Conservation (phyloP, 2,797 vertebrate genomes). For the Gephyroberyx darwinii region DNA sequence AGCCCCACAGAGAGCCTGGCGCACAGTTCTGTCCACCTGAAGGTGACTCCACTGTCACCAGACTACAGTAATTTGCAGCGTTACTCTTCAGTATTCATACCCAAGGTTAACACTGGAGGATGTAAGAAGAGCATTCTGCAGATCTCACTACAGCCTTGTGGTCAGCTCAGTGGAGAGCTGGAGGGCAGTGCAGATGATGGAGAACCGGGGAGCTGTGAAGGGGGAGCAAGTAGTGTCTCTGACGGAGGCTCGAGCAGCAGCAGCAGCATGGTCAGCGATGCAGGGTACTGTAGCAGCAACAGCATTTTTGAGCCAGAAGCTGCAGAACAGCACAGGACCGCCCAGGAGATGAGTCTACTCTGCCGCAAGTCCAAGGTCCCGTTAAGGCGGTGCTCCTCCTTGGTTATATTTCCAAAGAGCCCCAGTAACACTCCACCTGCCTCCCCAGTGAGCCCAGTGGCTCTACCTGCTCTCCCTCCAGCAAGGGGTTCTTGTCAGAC, state of each 20-base stretch:
- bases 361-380: constrained; percentile 83
- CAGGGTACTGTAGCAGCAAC: constrained; percentile 82
- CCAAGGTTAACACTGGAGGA: constrained; percentile 74
- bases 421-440: constrained; percentile 89
- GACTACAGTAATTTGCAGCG: constrained; percentile 79
- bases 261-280: constrained; percentile 81
- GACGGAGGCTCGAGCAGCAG: constrained; percentile 77
- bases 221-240: constrained; percentile 60
- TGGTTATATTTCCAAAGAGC: constrained; percentile 94
- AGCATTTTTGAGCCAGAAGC: constrained; percentile 86
- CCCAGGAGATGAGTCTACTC: constrained; percentile 69
- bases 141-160: constrained; percentile 88
- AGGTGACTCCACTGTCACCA: constrained; percentile 84
- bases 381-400: constrained; percentile 91
- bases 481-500: constrained; percentile 80
- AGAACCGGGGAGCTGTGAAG: constrained; percentile 63
- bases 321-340: constrained; percentile 77
- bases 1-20: constrained; percentile 77
- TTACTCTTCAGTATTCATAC: constrained; percentile 81
- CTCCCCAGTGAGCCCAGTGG: constrained; percentile 84
- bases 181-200: constrained; percentile 76
- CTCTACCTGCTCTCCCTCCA: constrained; percentile 73
- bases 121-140: constrained; percentile 88
- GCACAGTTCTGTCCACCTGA: constrained; percentile 84
- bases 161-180: constrained; percentile 69